Percentiles rank a stretch among this genome's conserved stretches.
phyloP scores from a whole-genome alignment of 2,888 invertebrate species.

The Drosophila austrosaltans region DNA sequence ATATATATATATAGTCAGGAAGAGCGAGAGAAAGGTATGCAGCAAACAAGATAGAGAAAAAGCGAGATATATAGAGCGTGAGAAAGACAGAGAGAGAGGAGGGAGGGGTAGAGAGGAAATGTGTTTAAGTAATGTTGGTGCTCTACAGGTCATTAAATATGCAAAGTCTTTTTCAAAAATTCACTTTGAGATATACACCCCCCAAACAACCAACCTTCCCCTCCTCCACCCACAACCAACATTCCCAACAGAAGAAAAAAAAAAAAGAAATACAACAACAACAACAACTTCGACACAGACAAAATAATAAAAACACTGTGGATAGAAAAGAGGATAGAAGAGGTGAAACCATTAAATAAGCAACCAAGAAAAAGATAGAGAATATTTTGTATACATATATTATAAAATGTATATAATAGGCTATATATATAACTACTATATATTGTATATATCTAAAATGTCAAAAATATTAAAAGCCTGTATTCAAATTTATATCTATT shows the following conservation, averaged over 20 bases:
- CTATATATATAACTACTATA: background rate
- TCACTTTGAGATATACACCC: constrained; percentile 43
- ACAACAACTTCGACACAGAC: constrained; percentile 7
- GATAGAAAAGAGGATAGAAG: background rate
- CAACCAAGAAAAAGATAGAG: background rate
- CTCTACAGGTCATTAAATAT: constrained; percentile 46
- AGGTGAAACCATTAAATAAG: background rate
- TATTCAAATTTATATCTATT: background rate
- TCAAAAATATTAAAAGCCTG: background rate
- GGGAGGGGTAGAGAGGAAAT: constrained; percentile 4
- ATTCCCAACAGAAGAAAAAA: background rate
- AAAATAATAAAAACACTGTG: constrained; percentile 2
- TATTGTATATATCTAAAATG: background rate
- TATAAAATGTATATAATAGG: background rate
- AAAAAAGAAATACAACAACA: constrained; percentile 1
- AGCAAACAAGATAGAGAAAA: background rate
- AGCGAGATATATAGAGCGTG: background rate
- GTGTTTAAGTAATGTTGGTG: constrained; percentile 61
- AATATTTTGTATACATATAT: background rate
- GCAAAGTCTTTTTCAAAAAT: constrained; percentile 41
- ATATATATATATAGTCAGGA: background rate
- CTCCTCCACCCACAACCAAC: background rate
- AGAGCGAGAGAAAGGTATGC: background rate
- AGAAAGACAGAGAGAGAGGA: background rate
- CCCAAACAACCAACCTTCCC: background rate